phyloP scores from a whole-genome alignment of 2,888 invertebrate genomes.

The Hypomecis punctinalis region DNA sequence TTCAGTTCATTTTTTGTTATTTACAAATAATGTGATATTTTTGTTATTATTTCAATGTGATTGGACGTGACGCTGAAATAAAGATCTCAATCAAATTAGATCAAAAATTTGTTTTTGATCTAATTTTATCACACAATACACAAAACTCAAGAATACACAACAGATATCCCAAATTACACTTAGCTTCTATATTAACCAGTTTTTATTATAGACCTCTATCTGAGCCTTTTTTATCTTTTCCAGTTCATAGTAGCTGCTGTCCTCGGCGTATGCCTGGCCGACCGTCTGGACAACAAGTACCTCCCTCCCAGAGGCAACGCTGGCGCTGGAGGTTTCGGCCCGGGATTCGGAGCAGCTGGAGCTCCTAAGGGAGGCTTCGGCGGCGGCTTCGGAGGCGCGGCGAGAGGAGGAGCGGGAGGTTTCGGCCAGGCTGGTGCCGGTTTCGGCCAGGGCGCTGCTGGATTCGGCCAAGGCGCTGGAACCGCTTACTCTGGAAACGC shows the following conservation, averaged over 20 bases:
- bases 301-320: slow-evolving; percentile 78
- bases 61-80: no score
- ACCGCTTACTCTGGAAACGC: slow-evolving; percentile 47
- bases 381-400: slow-evolving; percentile 48
- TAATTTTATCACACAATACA: no score
- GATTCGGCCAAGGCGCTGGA: slow-evolving; percentile 33
- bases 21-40: no score
- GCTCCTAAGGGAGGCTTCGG: slow-evolving; percentile 44
- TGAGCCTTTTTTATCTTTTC: slow-evolving; percentile 30
- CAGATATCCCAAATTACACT: no score
- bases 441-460: slow-evolving; percentile 31
- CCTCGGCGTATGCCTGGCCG: slow-evolving; percentile 76
- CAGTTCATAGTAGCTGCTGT: slow-evolving; percentile 78
- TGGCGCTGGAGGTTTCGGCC: slow-evolving; percentile 69
- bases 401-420: slow-evolving; percentile 41
- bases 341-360: slow-evolving; percentile 52
- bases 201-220: background rate
- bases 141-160: no score
- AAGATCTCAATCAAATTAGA: no score
- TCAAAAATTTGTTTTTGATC: no score
- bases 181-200: background rate
- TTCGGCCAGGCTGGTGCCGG: slow-evolving; percentile 33
- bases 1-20: no score
- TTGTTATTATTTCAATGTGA: no score
- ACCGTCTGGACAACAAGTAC: slow-evolving; percentile 80